Base-by-base conservation (phyloP, 2,113 vertebrate species). In the Heliornis fulica region DNA sequence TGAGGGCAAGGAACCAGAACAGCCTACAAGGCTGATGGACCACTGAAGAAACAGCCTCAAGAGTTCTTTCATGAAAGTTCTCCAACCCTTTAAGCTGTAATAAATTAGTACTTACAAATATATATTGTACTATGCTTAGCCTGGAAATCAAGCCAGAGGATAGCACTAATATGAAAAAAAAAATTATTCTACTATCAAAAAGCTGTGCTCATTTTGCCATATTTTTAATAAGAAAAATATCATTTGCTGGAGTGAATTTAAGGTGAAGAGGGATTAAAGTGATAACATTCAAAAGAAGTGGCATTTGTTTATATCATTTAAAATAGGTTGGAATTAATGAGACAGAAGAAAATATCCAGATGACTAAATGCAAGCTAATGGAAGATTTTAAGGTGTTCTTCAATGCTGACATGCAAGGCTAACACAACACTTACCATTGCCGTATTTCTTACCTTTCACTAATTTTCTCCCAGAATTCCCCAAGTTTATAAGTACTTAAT, bases 1-100 rank as follows among this genome's bases (percentile, higher is more conserved):
- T 92, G 88, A 84, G 87, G 66, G 96, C 79, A 97, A 96, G 96
- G 87, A 94, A 83, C 48, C 77, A 91, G 95, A 97, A 95, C 48
- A 90, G 79, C 54, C 63, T 64, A 87, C 59, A 79, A 93, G 72
- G 56, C 1, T 87, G 64, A 88, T 60, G 28, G 34, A 83, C 45
- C 19, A 0, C 7, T 91, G 66, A 95, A 95, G 65, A 75, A 96
- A 96, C 96, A 92, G 68, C 90, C n/a, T 93, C 83, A 83, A 69
- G 48, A 48, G 46, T 93, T 94, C 36, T 85, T 94, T 74, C 36
- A 15, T 32, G 26, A 79, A 90, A 95, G 63, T 86, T 54, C 46
- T 84, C 74, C 43, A 86, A 76, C 51, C 25, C 41, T 65, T 79
- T 61, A 79, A 80, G n/a, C 45, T 66, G 32, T 51, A 90, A 88